These are phyloP conservation scores for Otolemur garnettii DNA, from an alignment of 2,113 vertebrate genomes.

Conservation along the genomic window DNA sequence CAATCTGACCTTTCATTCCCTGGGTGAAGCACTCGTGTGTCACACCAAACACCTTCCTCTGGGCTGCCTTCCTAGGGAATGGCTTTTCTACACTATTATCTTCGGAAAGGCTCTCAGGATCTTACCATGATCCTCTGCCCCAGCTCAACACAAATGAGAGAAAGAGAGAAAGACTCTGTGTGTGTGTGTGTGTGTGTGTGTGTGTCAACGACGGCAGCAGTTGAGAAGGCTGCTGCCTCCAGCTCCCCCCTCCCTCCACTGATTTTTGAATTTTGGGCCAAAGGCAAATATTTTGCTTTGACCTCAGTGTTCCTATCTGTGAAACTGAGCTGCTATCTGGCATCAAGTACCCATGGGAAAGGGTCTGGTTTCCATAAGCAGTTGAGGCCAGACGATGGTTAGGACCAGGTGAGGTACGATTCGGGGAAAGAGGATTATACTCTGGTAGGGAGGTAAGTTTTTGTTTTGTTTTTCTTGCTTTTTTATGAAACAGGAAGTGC, in stretches of 20 bases:
- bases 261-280: background rate
- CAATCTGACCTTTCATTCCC: background rate
- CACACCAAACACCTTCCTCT: background rate
- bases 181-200: too few species aligned
- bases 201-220: background rate
- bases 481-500: slow-evolving; percentile 16
- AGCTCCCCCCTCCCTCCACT: background rate
- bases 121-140: background rate
- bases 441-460: background rate
- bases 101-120: background rate
- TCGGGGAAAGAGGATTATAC: background rate
- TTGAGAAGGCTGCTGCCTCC: background rate
- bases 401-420: background rate
- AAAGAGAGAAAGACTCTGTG: background rate
- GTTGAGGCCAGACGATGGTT: background rate
- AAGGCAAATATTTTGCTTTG: slow-evolving; percentile 45
- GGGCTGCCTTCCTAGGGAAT: background rate
- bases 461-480: background rate
- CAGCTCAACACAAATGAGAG: background rate
- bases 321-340: background rate
- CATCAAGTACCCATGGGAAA: background rate
- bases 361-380: background rate
- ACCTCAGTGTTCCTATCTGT: background rate
- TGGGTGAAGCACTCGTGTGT: background rate
- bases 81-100: background rate